These are phyloP conservation scores for Phaedon cochleariae DNA, from an alignment of 2,888 invertebrate genomes.

Conservation along the genomic window DNA sequence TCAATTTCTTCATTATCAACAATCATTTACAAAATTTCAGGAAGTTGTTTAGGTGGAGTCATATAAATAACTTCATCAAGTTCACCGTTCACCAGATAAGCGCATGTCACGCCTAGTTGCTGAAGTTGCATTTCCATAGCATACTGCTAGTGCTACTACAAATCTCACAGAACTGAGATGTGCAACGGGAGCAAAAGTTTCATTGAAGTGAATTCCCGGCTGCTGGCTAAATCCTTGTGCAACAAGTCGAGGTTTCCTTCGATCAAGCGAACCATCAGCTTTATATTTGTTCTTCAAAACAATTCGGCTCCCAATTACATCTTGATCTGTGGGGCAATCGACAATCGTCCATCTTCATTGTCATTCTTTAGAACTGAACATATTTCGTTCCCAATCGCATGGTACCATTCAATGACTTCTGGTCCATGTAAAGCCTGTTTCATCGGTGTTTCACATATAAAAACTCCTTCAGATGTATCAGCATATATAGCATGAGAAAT, in stretches of 20 bases:
- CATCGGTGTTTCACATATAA: constrained; percentile 26
- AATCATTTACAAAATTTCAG: constrained; percentile 5
- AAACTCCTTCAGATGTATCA: constrained; percentile 3
- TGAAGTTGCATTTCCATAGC: constrained; percentile 20
- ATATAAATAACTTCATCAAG: constrained; percentile 34
- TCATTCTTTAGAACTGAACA: constrained; percentile 29
- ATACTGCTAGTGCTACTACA: constrained; percentile 35
- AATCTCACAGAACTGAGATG: constrained; percentile 15
- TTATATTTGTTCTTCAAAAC: constrained; percentile 42
- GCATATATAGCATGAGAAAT: neutral
- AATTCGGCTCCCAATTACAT: constrained; percentile 37
- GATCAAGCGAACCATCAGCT: constrained; percentile 38
- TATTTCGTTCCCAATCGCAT: constrained; percentile 33
- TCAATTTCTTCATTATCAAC: constrained; percentile 1
- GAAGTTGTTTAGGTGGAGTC: constrained; percentile 25
- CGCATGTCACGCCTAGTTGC: constrained; percentile 31
- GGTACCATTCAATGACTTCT: constrained; percentile 29
- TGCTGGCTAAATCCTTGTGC: constrained; percentile 15
- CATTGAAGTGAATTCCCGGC: constrained; percentile 17
- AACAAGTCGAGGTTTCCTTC: constrained; percentile 8
- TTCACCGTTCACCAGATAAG: constrained; percentile 34
- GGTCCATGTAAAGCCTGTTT: constrained; percentile 20
- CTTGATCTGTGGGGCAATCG: constrained; percentile 26
- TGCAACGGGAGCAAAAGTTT: constrained; percentile 17
- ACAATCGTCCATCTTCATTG: constrained; percentile 29